Base-by-base conservation (phyloP, 2,888 invertebrate species). In the Chloroclystis v-ata region DNA sequence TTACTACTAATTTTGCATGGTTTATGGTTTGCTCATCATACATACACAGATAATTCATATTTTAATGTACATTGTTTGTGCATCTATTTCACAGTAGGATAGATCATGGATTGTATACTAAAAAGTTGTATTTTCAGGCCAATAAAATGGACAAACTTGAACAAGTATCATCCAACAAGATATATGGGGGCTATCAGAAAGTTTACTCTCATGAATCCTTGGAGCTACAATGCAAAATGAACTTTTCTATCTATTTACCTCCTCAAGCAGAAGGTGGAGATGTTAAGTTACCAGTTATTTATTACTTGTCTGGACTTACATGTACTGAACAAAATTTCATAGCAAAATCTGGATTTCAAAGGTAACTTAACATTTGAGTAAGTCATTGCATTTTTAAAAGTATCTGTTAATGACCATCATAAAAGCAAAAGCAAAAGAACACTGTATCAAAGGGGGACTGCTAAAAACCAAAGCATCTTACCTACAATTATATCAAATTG, bases 321-420 rank as follows among this genome's bases (percentile, higher is more conserved):
- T 99, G 99, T 76, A 96, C 92, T 8, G 98, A 99, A 78, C 94
- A 95, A 67, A 99, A 99, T 85, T 98, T 99, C 70, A 93, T 98
- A 54, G 92, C 94, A 40, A 99, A 99, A 83, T 92, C 97, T 35
- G 98, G 98, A n/a, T 94, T 95, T 52, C 99, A 99, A 86, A 91
- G 91, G 83, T 89, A 1, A 72, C 2, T 9, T 14, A 13, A 0
- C 4, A 9, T 24, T 29, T 28, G 14, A 9, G 10, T 10, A n/a
- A n/a, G n/a, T n/a, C n/a, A n/a, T n/a, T n/a, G n/a, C n/a, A n/a
- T n/a, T n/a, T n/a, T n/a, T n/a, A n/a, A n/a, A n/a, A n/a, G n/a
- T n/a, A n/a, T n/a, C n/a, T n/a, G n/a, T n/a, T n/a, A n/a, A n/a
- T n/a, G n/a, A n/a, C n/a, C n/a, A n/a, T n/a, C n/a, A n/a, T n/a